Evolutionary conservation across 1,140 invertebrate species (phyloP).

Genomic region (Drosophila suzukii): DNA sequence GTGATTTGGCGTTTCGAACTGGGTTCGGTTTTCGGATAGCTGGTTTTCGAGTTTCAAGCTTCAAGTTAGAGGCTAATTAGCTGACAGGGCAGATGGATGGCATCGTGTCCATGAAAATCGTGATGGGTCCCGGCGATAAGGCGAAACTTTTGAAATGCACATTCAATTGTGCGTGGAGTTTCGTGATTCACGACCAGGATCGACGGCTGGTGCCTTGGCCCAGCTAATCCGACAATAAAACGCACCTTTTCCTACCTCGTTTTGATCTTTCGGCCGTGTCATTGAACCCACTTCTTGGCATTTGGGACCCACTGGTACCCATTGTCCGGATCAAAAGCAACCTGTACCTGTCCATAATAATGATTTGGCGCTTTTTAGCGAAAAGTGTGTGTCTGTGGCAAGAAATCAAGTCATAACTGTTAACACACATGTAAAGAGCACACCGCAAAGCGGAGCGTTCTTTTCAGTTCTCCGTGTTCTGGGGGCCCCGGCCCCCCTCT

Average conservation of each 20-base stretch:
- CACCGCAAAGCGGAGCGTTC: slow-evolving; percentile 38
- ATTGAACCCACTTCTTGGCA: slow-evolving; percentile 24
- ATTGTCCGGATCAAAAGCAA: slow-evolving; percentile 47
- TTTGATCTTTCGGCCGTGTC: slow-evolving; percentile 22
- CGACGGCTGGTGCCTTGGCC: slow-evolving; percentile 25
- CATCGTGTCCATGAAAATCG: slow-evolving; percentile 69
- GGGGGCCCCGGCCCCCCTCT: not conserved
- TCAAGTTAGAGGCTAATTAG: slow-evolving; percentile 37
- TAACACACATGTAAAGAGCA: slow-evolving; percentile 46
- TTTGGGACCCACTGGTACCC: slow-evolving; percentile 22
- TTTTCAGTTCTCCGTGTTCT: slow-evolving; percentile 7
- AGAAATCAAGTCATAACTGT: slow-evolving; percentile 78
- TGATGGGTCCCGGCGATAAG: slow-evolving; percentile 36
- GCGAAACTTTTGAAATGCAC: slow-evolving; percentile 3
- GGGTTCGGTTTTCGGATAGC: slow-evolving; percentile 9
- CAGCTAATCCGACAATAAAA: slow-evolving; percentile 8
- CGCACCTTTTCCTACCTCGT: slow-evolving; percentile 7
- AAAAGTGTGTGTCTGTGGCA: slow-evolving; percentile 55
- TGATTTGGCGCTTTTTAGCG: slow-evolving; percentile 66
- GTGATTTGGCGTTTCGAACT: slow-evolving; percentile 63
- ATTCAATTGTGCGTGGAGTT: slow-evolving; percentile 30
- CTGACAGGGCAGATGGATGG: slow-evolving; percentile 37
- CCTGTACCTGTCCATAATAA: slow-evolving; percentile 52
- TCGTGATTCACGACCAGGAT: slow-evolving; percentile 47
- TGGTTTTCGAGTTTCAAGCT: not conserved